phyloP scores from a whole-genome alignment of 2,797 vertebrate genomes.

The Silurus aristotelis region DNA sequence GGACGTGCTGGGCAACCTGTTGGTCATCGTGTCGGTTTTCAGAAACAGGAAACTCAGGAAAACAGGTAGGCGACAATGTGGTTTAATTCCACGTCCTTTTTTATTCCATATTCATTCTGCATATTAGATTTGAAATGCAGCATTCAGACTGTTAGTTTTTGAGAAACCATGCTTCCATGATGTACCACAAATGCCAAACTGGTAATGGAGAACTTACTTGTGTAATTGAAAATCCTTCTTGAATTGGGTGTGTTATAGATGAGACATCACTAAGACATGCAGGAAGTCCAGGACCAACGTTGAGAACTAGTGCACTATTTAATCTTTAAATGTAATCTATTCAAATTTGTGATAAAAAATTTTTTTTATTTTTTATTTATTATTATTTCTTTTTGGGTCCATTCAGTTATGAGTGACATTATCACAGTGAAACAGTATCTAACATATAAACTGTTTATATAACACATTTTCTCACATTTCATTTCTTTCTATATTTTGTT shows the following conservation, averaged over 20 bases:
- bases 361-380: too few relatives aligned
- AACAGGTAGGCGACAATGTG: constrained; percentile 67
- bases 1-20: constrained; percentile 81
- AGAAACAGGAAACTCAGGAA: constrained; percentile 85
- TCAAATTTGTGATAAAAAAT: neutral
- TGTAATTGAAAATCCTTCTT: neutral
- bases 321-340: neutral
- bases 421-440: neutral
- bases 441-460: neutral
- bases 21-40: constrained; percentile 84
- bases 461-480: neutral
- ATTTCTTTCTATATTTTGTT: neutral
- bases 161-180: neutral
- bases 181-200: neutral
- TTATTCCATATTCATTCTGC: neutral
- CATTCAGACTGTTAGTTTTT: neutral
- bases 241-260: neutral
- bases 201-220: neutral
- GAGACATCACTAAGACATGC: neutral
- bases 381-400: neutral
- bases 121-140: too few relatives aligned
- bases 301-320: neutral
- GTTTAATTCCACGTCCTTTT: neutral
- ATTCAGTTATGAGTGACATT: neutral
- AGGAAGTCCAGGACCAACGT: neutral